phyloP scores from a whole-genome alignment of 1,140 invertebrate species.

The Ooceraea biroi region DNA sequence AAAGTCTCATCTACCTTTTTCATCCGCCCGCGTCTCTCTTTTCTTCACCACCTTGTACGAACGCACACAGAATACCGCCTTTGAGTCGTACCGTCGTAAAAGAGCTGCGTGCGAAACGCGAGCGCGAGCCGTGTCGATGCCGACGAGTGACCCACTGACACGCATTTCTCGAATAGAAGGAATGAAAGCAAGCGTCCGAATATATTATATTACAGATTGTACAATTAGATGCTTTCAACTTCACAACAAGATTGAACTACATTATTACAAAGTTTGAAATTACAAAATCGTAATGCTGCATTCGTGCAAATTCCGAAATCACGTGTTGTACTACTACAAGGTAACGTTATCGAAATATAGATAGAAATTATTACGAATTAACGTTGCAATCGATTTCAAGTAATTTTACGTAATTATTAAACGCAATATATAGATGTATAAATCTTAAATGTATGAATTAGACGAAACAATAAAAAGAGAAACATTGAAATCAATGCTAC shows the following conservation, averaged over 20 bases:
- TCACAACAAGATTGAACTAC: background rate
- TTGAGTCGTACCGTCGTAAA: conserved; percentile 9
- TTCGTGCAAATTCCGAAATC: background rate
- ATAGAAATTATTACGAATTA: too few relatives aligned
- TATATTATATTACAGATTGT: conserved; percentile 7
- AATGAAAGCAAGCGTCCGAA: background rate
- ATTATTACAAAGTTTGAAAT: background rate
- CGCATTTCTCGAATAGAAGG: conserved; percentile 36
- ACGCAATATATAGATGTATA: background rate
- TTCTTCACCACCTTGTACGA: background rate
- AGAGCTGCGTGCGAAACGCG: conserved; percentile 23
- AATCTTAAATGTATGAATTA: background rate
- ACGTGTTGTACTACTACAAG: too few relatives aligned
- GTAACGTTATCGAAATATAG: too few relatives aligned
- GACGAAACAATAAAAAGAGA: background rate
- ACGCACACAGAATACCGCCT: conserved; percentile 9
- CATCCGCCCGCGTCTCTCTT: background rate
- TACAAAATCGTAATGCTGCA: background rate
- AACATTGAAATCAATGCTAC: background rate
- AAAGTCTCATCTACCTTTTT: conserved; percentile 57
- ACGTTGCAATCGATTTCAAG: too few relatives aligned
- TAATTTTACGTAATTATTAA: too few relatives aligned
- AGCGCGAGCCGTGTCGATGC: background rate
- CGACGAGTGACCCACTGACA: conserved; percentile 67
- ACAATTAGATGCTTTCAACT: background rate